These are phyloP conservation scores for Fragum whitleyi DNA, from an alignment of 2,888 invertebrate genomes.

Conservation along the genomic window DNA sequence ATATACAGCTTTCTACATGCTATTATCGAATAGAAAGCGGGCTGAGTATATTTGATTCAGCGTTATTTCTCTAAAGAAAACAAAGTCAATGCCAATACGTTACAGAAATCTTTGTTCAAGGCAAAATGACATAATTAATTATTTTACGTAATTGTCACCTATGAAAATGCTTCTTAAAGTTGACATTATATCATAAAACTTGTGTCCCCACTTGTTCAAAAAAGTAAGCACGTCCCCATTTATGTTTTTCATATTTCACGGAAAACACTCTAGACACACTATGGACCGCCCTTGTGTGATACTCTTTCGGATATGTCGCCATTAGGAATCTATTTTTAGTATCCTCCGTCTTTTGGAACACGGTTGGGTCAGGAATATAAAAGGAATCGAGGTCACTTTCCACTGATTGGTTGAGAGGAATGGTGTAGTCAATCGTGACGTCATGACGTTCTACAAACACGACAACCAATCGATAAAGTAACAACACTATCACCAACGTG, in stretches of 20 bases:
- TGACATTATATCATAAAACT: constrained; percentile 11
- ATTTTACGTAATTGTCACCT: too few species aligned
- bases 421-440: constrained; percentile 20
- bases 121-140: too few species aligned
- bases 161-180: too few species aligned
- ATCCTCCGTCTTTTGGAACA: constrained; percentile 42
- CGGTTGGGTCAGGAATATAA: constrained; percentile 23
- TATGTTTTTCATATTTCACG: constrained; percentile 63
- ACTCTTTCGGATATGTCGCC: constrained; percentile 27
- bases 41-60: too few species aligned
- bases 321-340: constrained; percentile 34
- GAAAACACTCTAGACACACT: constrained; percentile 50
- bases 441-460: constrained; percentile 70
- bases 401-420: constrained; percentile 20
- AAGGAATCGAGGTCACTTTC: constrained; percentile 31
- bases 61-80: too few species aligned
- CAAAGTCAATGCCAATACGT: too few species aligned
- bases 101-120: too few species aligned
- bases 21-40: too few species aligned
- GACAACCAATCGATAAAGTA: constrained; percentile 91
- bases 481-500: constrained; percentile 94
- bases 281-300: constrained; percentile 28
- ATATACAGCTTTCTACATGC: too few species aligned
- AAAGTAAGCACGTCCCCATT: constrained; percentile 64
- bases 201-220: constrained; percentile 57